phyloP scores from a whole-genome alignment of 2,888 invertebrate genomes.

The Oligia latruncula region DNA sequence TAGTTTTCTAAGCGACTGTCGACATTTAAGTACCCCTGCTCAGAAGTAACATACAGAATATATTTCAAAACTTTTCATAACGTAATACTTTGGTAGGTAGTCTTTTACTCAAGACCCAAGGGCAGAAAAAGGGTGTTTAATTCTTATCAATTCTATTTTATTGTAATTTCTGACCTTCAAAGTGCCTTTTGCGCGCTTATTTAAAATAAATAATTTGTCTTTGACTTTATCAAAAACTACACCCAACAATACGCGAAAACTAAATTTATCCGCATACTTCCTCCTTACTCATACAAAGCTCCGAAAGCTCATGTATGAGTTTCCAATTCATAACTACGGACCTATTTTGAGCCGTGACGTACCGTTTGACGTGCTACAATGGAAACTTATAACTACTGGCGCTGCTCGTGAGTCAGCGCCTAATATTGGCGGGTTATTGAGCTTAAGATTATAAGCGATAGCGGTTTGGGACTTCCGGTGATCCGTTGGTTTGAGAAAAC shows the following conservation, averaged over 20 bases:
- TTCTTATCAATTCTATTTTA: neutral
- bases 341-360: conserved; percentile 63
- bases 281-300: neutral
- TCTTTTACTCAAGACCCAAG: neutral
- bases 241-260: neutral
- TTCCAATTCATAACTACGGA: conserved; percentile 53
- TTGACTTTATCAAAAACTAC: neutral
- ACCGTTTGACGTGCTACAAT: conserved; percentile 63
- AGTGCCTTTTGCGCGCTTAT: too few relatives aligned
- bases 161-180: too few relatives aligned
- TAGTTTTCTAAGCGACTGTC: too few relatives aligned
- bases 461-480: conserved; percentile 47
- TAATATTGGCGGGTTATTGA: conserved; percentile 69
- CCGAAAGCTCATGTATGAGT: conserved; percentile 14
- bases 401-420: conserved; percentile 77
- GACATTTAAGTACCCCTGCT: neutral
- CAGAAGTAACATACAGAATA: neutral
- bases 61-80: neutral
- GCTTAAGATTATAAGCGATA: conserved; percentile 28
- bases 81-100: neutral
- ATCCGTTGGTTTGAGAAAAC: too few relatives aligned
- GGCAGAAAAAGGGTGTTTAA: neutral
- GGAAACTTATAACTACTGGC: conserved; percentile 67
- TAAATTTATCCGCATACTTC: conserved; percentile 20
- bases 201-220: too few relatives aligned